phyloP scores from a whole-genome alignment of 2,113 vertebrate species.

The Tachysurus vachellii region DNA sequence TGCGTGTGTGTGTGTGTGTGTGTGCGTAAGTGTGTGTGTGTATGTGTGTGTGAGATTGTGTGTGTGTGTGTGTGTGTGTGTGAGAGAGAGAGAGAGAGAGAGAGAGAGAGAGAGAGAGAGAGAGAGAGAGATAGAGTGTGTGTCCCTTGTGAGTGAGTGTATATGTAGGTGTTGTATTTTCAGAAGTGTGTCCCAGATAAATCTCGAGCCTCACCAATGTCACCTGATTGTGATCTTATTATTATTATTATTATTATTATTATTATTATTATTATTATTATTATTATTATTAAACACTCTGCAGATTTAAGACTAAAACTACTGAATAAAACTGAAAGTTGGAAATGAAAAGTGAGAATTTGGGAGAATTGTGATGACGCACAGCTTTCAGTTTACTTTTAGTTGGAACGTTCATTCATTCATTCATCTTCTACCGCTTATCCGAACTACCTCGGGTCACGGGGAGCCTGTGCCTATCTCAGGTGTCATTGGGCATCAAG shows the following conservation, averaged over 20 bases:
- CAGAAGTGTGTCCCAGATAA: constrained; percentile 50
- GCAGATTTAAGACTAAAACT: too few species aligned
- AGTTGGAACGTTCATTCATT: too few species aligned
- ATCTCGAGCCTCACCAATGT: constrained; percentile 34
- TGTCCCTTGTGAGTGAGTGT: background rate
- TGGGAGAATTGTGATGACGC: too few species aligned
- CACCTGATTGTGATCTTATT: constrained; percentile 10
- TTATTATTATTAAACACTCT: background rate
- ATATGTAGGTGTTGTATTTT: constrained; percentile 9
- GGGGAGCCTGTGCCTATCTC: too few species aligned
- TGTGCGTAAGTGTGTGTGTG: background rate
- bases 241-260: background rate
- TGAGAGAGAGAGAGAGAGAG: background rate
- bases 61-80: constrained; percentile 1
- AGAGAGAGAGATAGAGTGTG: background rate
- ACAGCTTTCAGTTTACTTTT: too few species aligned
- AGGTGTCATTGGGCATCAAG: too few species aligned
- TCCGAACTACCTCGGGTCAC: too few species aligned
- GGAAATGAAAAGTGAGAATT: background rate
- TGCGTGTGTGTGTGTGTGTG: background rate
- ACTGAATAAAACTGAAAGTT: background rate
- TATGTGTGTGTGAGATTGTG: too few species aligned
- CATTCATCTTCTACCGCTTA: too few species aligned
- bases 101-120: background rate
- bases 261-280: background rate